Percentiles rank a stretch among this genome's conserved stretches.
phyloP scores from a whole-genome alignment of 2,888 invertebrate genomes.

The Strigamia crassipes region DNA sequence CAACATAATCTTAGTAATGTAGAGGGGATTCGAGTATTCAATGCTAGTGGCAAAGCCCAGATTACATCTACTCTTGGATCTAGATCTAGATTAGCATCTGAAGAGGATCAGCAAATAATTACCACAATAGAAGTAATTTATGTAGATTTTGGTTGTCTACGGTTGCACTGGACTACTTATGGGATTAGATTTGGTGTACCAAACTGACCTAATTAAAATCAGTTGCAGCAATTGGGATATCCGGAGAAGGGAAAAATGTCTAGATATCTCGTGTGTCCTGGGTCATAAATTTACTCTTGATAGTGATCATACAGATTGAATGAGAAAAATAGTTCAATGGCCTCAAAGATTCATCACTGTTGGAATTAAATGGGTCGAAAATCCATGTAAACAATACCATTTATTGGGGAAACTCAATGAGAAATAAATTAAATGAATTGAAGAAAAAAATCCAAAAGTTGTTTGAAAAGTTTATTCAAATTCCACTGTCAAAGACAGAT shows the following conservation, averaged over 20 bases:
- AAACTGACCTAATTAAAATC: neutral
- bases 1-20: neutral
- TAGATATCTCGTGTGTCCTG: neutral
- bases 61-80: neutral
- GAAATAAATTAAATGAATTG: too few relatives aligned
- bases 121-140: neutral
- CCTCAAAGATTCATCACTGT: neutral
- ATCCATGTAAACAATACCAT: constrained; percentile 17
- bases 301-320: constrained; percentile 25
- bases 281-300: neutral
- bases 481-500: neutral
- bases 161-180: neutral
- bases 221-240: constrained; percentile 20
- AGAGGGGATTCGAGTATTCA: neutral
- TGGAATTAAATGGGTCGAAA: constrained; percentile 12
- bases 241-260: neutral
- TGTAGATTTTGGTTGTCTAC: neutral
- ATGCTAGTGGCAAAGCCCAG: neutral
- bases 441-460: neutral
- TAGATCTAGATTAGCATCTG: too few relatives aligned
- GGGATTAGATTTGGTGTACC: neutral
- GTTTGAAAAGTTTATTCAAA: neutral
- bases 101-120: neutral
- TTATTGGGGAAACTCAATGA: neutral
- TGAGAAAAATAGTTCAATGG: constrained; percentile 26